A percentile compares a stretch with the other conserved stretches of the same genome.
Conservation (phyloP, 2,888 invertebrate species). For the Desoria tigrina region DNA sequence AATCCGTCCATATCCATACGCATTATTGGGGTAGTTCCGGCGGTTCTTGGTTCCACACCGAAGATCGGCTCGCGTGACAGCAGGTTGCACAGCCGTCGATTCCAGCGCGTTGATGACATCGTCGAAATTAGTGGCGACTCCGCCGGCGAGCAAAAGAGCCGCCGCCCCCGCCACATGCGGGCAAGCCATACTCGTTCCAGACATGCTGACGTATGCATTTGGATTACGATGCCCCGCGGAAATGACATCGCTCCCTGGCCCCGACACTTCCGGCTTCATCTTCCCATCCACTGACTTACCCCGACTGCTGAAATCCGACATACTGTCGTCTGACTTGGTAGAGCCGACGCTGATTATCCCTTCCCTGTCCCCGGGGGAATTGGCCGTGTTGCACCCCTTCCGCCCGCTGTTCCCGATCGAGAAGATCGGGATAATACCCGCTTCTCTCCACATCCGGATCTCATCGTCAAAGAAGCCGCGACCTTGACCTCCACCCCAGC, state of each 20-base stretch:
- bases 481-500: slow-evolving; percentile 15
- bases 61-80: background rate
- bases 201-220: background rate
- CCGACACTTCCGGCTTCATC: background rate
- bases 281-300: background rate
- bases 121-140: background rate
- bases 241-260: background rate
- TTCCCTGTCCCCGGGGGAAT: background rate
- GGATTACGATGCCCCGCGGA: background rate
- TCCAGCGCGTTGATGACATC: background rate
- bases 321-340: background rate
- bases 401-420: background rate
- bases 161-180: slow-evolving; percentile 4
- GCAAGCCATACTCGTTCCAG: slow-evolving; percentile 4
- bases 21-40: background rate
- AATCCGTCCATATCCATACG: slow-evolving; percentile 2
- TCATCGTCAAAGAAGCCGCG: background rate
- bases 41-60: background rate
- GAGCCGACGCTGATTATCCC: background rate
- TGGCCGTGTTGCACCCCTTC: background rate
- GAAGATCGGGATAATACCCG: slow-evolving; percentile 1
- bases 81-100: background rate
- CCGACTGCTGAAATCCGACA: background rate
- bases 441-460: slow-evolving; percentile 2
- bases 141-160: background rate